Evolutionary conservation across 2,888 invertebrate species (phyloP).

Genomic region (Danaus chrysippus): DNA sequence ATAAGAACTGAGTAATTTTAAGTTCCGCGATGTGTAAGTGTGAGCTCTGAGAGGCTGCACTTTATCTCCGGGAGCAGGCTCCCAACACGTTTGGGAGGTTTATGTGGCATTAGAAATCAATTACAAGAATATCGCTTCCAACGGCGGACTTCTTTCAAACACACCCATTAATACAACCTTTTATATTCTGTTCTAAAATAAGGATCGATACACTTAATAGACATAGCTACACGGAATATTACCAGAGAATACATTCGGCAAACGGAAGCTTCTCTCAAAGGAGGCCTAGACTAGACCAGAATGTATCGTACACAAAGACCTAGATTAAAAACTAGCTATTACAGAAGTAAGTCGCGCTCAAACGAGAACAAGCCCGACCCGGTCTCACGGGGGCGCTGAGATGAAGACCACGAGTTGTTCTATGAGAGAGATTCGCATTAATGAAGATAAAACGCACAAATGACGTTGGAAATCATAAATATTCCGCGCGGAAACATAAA

Average conservation of each 20-base stretch:
- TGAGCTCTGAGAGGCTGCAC: constrained; percentile 45
- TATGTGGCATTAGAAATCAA: constrained; percentile 79
- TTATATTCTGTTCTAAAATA: constrained; percentile 1
- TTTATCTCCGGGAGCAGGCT: constrained; percentile 75
- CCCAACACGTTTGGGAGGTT: constrained; percentile 78
- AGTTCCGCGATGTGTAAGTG: constrained; percentile 43
- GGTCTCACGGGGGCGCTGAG: not conserved
- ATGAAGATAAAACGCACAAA: constrained; percentile 73
- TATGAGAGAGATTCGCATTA: constrained; percentile 48
- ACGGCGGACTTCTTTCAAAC: constrained; percentile 32
- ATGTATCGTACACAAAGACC: constrained; percentile 25
- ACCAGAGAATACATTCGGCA: constrained; percentile 9
- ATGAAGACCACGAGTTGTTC: not conserved
- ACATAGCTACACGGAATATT: not conserved
- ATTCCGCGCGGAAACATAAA: constrained; percentile 72
- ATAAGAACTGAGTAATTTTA: constrained; percentile 25
- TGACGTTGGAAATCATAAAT: constrained; percentile 74
- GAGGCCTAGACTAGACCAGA: constrained; percentile 1
- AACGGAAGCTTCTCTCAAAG: constrained; percentile 17
- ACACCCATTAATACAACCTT: constrained; percentile 28
- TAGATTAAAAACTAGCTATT: constrained; percentile 26
- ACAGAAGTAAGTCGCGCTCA: constrained; percentile 11
- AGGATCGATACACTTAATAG: not conserved
- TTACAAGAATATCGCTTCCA: constrained; percentile 62
- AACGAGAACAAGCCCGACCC: constrained; percentile 10